Evolutionary conservation across 2,888 invertebrate species (phyloP), one percentile per base, ranked within the genome.

Genomic region (Tenthredo mesomela): DNA sequence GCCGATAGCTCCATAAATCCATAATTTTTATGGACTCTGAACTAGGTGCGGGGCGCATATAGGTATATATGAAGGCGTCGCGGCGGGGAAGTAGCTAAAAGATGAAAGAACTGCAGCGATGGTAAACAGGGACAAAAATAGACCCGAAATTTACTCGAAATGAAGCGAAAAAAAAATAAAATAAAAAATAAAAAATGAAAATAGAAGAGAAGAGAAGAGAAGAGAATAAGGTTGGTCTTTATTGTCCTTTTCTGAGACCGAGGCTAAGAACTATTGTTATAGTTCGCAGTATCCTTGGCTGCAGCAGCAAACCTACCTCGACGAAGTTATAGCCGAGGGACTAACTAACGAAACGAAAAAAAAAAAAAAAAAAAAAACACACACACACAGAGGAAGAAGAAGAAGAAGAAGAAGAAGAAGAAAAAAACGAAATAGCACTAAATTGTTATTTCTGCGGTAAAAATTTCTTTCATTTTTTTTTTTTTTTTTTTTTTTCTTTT

Each of bases 21-120:
- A 73, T 73, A 73, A 73, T 73, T 73, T 15, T 73, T 73, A 73
- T 73, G 71, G 43, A 73, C 40, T 73, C 43, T n/a, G 33, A 15
- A 37, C 15, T 15, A 61, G 61, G 21, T 25, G 61, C 21, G 61
- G 21, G 10, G 61, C 25, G 4, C 4, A 33, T 33, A 33, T 33
- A 33, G 0, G 4, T 4, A 2, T 33, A 37, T 37, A 0, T 33
- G 33, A 18, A 25, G 33, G 15, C 15, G 67, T 12, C 29, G 21
- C 29, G 21, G 9, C 1, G 67, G 40, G 10, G 43, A 7, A 73
- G 12, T n/a, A 73, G 71, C 9, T 25, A 21, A 47, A 73, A 73
- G 71, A 73, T 40, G 21, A 73, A 43, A 73, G 71, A 29, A 15
- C 6, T 21, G 21, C 10, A 21, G 33, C 15, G 33, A 18, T 18